These are phyloP conservation scores for Ophion ventricosus DNA, from an alignment of 2,888 invertebrate species.

Conservation along the genomic window DNA sequence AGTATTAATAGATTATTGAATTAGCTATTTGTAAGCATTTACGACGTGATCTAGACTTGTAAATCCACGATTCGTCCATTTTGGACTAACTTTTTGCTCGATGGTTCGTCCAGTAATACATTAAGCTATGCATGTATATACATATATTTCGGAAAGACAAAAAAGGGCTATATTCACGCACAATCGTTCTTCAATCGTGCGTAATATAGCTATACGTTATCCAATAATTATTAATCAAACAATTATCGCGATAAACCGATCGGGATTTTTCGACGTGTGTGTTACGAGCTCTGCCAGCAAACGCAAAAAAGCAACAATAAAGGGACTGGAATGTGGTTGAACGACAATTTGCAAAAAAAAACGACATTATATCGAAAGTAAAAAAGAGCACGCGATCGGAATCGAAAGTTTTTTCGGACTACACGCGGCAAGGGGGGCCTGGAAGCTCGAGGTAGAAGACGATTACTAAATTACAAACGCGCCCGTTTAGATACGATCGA, in stretches of 20 bases:
- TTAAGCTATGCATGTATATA: conserved; percentile 21
- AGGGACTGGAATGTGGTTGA: conserved; percentile 9
- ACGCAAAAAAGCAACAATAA: conserved; percentile 47
- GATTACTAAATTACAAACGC: conserved; percentile 67
- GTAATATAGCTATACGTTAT: conserved; percentile 39
- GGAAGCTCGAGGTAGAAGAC: conserved; percentile 49
- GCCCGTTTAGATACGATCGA: conserved; percentile 75
- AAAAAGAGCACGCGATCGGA: conserved; percentile 36
- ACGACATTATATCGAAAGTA: conserved; percentile 35
- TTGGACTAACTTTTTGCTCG: too few relatives aligned
- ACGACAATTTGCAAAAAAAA: conserved; percentile 28
- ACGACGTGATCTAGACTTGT: too few relatives aligned
- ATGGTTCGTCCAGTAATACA: too few relatives aligned
- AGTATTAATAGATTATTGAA: too few relatives aligned
- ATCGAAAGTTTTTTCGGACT: conserved; percentile 17
- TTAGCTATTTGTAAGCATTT: too few relatives aligned
- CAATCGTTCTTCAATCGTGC: background rate
- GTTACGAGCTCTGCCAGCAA: conserved; percentile 23
- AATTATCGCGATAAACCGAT: conserved; percentile 59
- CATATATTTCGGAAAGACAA: background rate
- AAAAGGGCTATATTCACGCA: background rate
- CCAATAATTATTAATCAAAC: conserved; percentile 55
- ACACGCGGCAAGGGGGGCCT: background rate
- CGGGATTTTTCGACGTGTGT: conserved; percentile 35
- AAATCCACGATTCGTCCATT: too few relatives aligned